phyloP scores from a whole-genome alignment of 2,888 invertebrate genomes.

The Chrysolina haemoptera region DNA sequence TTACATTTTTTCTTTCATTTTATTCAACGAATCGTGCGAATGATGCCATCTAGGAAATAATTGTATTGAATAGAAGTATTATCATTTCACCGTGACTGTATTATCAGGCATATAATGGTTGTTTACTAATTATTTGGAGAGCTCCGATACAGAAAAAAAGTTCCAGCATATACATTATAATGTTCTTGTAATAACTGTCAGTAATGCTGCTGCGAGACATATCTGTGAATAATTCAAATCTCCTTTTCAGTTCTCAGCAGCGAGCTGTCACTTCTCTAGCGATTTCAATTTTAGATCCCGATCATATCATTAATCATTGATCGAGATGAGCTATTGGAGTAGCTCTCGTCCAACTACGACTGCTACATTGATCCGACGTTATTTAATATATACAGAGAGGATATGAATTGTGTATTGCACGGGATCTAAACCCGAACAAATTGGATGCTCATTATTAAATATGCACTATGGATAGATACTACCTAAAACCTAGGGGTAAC shows the following conservation, averaged over 20 bases:
- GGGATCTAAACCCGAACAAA: no score
- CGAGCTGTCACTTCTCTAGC: background rate
- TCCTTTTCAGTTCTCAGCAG: background rate
- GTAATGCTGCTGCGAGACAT: background rate
- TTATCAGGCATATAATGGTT: no score
- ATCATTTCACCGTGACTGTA: no score
- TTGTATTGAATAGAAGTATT: no score
- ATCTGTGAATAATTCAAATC: conserved; percentile 12
- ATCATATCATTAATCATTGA: conserved; percentile 17
- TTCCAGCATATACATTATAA: background rate
- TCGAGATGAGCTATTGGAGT: background rate
- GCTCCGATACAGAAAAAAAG: no score
- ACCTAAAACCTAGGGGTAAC: no score
- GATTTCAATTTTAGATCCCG: conserved; percentile 11
- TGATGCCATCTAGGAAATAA: no score
- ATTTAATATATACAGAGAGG: background rate
- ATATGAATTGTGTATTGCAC: background rate
- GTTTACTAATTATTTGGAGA: no score
- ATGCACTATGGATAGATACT: no score
- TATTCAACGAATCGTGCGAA: no score
- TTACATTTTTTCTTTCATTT: no score
- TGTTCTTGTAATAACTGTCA: background rate
- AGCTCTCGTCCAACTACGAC: background rate
- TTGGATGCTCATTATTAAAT: no score
- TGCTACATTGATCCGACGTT: background rate